Conservation (phyloP, 2,888 invertebrate species). For the Alloscopus bannaensis region DNA sequence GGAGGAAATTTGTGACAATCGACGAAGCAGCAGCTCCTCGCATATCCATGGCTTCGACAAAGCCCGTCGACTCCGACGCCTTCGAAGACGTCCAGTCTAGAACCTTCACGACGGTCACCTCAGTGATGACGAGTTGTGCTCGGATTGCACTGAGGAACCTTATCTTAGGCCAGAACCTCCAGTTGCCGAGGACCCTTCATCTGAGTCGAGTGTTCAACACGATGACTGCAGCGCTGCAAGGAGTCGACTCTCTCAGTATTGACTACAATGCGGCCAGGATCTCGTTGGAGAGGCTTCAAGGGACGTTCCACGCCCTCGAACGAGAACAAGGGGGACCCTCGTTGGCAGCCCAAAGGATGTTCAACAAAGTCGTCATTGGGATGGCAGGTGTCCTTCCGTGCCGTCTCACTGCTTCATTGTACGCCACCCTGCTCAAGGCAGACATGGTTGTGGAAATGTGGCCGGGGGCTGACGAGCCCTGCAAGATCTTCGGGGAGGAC, state of each 20-base stretch:
- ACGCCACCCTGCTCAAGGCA: conserved; percentile 16
- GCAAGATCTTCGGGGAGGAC: conserved; percentile 31
- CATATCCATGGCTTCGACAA: conserved; percentile 4
- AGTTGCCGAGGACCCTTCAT: conserved; percentile 13
- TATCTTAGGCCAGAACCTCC: conserved; percentile 31
- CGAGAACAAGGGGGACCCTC: not conserved
- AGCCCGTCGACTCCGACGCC: conserved; percentile 16
- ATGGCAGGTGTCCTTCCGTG: conserved; percentile 20
- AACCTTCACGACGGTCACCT: conserved; percentile 1
- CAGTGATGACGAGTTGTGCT: conserved; percentile 13
- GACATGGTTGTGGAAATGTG: conserved; percentile 34
- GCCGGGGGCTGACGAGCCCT: conserved; percentile 38
- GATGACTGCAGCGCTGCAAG: not conserved
- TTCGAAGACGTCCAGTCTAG: conserved; percentile 31
- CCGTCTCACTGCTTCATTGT: conserved; percentile 17
- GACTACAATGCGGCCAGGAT: conserved; percentile 6
- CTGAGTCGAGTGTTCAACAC: conserved; percentile 28
- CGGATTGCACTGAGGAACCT: conserved; percentile 33
- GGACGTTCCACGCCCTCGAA: conserved; percentile 37
- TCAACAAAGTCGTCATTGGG: conserved; percentile 35
- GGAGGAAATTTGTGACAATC: conserved; percentile 13
- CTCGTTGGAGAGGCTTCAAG: conserved; percentile 34
- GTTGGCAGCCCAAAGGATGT: conserved; percentile 16
- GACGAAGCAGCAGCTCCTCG: not conserved
- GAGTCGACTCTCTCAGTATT: conserved; percentile 17